Evolutionary conservation across 2,797 vertebrate species (phyloP).

Genomic region (Anas georgica): DNA sequence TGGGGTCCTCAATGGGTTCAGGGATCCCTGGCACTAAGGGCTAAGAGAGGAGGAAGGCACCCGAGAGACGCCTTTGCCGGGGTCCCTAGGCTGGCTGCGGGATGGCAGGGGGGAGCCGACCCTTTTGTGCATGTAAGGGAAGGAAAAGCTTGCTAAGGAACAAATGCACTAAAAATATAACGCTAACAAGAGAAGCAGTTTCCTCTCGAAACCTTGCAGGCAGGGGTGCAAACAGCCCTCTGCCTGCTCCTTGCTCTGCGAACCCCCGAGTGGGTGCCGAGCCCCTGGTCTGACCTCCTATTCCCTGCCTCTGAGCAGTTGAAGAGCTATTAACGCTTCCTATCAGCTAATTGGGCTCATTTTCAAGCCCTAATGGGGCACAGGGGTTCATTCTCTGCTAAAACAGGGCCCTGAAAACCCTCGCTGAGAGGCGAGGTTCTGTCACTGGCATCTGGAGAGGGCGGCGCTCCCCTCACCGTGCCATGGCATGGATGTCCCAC

Average conservation of each 20-base stretch:
- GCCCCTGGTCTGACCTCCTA: not conserved
- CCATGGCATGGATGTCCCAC: not conserved
- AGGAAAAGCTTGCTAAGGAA: not conserved
- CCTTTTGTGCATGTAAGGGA: not conserved
- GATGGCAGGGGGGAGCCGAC: not conserved
- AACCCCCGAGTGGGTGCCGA: not conserved
- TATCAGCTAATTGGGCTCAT: not conserved
- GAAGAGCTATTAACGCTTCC: not conserved
- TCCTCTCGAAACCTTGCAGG: slow-evolving; percentile 4
- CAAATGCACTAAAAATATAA: not conserved
- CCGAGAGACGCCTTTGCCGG: not conserved
- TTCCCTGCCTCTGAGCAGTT: not conserved
- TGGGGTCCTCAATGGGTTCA: accelerated
- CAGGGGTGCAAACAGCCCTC: not conserved
- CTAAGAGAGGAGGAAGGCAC: not conserved
- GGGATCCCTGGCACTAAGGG: not conserved
- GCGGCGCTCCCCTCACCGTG: accelerated
- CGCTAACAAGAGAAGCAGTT: not conserved
- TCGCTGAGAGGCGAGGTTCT: not conserved
- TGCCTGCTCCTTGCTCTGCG: not conserved
- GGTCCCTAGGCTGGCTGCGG: not conserved
- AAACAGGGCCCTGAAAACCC: not conserved
- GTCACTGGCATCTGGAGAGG: accelerated
- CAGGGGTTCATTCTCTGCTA: not conserved
- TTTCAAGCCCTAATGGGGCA: not conserved